A percentile compares a stretch with the other conserved stretches of the same genome.
Conservation (phyloP, 2,888 invertebrate species). For the Hymenopus coronatus region DNA sequence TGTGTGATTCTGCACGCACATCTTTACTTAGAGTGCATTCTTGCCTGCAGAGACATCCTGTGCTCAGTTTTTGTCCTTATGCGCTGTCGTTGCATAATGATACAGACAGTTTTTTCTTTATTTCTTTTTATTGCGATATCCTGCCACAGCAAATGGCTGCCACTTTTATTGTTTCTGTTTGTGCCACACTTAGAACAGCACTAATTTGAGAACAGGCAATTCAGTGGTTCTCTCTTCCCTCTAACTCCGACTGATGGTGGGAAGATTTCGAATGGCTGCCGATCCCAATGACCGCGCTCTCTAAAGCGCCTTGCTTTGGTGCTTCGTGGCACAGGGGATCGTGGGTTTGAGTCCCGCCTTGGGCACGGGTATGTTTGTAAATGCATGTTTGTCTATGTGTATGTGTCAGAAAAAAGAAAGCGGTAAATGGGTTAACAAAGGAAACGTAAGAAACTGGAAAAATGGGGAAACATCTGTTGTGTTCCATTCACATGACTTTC, state of each 20-base stretch:
- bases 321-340: no score
- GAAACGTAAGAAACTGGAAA: no score
- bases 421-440: no score
- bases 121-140: background rate
- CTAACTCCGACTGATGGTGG: background rate
- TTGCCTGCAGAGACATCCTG: background rate
- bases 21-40: background rate
- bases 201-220: background rate
- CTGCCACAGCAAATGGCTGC: background rate
- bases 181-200: background rate
- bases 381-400: no score
- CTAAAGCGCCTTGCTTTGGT: no score
- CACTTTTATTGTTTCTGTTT: background rate
- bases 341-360: no score
- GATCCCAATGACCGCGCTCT: no score
- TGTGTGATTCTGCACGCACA: background rate
- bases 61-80: background rate
- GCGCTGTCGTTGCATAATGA: background rate
- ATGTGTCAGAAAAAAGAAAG: no score
- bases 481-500: no score
- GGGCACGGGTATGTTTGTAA: no score
- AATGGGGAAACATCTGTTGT: no score
- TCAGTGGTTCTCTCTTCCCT: background rate
- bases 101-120: background rate
- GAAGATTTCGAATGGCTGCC: background rate